Base-by-base conservation (phyloP, 2,888 invertebrate genomes). In the Andrena marginata region DNA sequence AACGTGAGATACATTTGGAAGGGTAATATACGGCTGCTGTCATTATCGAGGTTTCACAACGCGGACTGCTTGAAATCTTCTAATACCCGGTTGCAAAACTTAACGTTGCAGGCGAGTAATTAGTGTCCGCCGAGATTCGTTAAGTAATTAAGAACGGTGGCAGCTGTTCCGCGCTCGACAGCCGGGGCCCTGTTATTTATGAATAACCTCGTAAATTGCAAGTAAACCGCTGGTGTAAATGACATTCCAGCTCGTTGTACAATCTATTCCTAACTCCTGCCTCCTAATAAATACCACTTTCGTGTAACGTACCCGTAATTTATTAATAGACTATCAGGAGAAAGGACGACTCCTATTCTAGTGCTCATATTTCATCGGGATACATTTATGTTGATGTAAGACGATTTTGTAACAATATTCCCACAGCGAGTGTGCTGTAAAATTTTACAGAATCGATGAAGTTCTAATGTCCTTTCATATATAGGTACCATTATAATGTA, bases 81-180 rank as follows among this genome's bases (percentile, higher is more conserved):
- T 20, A 67, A 35, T 69, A 29, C 42, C 7, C 35, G 33, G 60
- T 70, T 42, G 60, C 48, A 64, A 60, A 70, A 63, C 70, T 51
- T 51, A 65, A 62, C 84, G 59, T 51, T 64, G 3, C 35, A 23
- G 64, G 73, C 76, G 78, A 86, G 54, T 84, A 76, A 86, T 86
- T 69, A 81, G 56, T 29, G 73, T 63, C 74, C 69, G 62, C 10
- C 62, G 29, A 26, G 75, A 78, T 84, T 86, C 64, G 71, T 76
- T 71, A 71, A 86, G 86, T 86, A 81, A 86, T 86, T 86, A 81
- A 86, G 71, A 63, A 60, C 49, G 35, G 72, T 35, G 64, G 62
- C 35, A 63, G 72, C 51, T 74, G 76, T 23, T 29, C 26, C 33
- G 48, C 31, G 73, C 48, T 59, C 62, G 20, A 59, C 62, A 29